Conservation (phyloP, 2,113 vertebrate species). For the Neomonachus schauinslandi region DNA sequence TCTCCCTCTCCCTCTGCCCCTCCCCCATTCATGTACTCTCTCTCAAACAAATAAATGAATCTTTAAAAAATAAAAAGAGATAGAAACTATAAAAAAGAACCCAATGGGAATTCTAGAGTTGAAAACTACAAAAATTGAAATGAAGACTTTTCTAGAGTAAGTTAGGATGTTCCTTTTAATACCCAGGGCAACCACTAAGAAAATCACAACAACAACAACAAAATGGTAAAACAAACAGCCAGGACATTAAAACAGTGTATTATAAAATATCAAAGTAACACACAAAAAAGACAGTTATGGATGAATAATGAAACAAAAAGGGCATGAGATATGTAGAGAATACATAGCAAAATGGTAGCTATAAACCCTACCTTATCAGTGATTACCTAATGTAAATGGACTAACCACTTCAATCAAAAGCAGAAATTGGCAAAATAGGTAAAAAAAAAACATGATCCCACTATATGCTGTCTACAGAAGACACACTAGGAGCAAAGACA, state of each 20-base stretch:
- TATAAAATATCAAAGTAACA: not conserved
- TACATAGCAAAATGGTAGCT: not conserved
- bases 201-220: not conserved
- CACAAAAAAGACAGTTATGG: not conserved
- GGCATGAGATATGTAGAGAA: not conserved
- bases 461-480: not conserved
- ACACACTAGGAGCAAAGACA: not conserved
- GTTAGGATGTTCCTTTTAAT: not conserved
- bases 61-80: not conserved
- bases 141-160: not conserved
- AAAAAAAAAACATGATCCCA: not conserved
- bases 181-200: not conserved
- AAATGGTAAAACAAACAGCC: not conserved
- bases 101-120: not conserved
- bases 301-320: not conserved
- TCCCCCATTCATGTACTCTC: not conserved
- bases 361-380: not conserved
- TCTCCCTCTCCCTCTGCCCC: not conserved
- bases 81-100: not conserved
- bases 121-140: not conserved
- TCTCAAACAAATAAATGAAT: not conserved
- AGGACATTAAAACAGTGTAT: not conserved
- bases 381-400: not conserved
- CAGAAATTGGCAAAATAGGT: not conserved
- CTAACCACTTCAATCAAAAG: not conserved